Evolutionary conservation across 2,113 vertebrate genomes (phyloP).

Genomic region (Lipophrys pholis): DNA sequence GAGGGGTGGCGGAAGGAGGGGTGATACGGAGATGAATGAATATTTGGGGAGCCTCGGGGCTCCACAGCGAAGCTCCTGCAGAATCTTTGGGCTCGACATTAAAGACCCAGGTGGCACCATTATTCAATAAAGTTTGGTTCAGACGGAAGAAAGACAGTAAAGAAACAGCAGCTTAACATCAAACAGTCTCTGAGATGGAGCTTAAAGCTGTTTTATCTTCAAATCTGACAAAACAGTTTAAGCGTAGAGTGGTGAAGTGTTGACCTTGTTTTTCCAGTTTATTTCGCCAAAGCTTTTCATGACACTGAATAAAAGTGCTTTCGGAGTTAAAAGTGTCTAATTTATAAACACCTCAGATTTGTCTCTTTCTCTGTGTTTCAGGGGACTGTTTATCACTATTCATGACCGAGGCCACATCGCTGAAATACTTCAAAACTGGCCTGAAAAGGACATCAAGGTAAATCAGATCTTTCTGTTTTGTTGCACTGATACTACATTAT

Average conservation of each 20-base stretch:
- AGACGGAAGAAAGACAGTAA: slow-evolving; percentile 28
- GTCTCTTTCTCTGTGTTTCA: slow-evolving; percentile 68
- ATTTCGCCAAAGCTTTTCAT: background rate
- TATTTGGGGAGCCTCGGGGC: slow-evolving; percentile 27
- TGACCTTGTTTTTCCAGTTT: slow-evolving; percentile 9
- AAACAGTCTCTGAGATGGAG: slow-evolving; percentile 29
- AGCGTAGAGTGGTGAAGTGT: slow-evolving; percentile 6
- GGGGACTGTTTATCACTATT: slow-evolving; percentile 96
- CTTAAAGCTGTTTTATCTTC: slow-evolving; percentile 38
- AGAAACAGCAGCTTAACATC: slow-evolving; percentile 31
- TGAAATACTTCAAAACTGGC: slow-evolving; percentile 93
- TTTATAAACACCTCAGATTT: background rate
- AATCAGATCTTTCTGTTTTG: slow-evolving; percentile 28
- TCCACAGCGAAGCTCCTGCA: slow-evolving; percentile 46
- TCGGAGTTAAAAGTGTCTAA: background rate
- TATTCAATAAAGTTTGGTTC: slow-evolving; percentile 45
- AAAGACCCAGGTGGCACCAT: slow-evolving; percentile 40
- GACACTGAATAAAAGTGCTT: background rate
- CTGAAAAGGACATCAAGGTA: slow-evolving; percentile 90
- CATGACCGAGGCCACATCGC: slow-evolving; percentile 92
- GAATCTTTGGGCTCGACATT: slow-evolving; percentile 38
- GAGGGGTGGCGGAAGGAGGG: background rate
- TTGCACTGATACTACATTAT: no score
- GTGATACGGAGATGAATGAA: slow-evolving; percentile 25
- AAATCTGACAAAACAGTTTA: slow-evolving; percentile 21